phyloP scores from a whole-genome alignment of 1,140 invertebrate species.

The Solenopsis fugax region DNA sequence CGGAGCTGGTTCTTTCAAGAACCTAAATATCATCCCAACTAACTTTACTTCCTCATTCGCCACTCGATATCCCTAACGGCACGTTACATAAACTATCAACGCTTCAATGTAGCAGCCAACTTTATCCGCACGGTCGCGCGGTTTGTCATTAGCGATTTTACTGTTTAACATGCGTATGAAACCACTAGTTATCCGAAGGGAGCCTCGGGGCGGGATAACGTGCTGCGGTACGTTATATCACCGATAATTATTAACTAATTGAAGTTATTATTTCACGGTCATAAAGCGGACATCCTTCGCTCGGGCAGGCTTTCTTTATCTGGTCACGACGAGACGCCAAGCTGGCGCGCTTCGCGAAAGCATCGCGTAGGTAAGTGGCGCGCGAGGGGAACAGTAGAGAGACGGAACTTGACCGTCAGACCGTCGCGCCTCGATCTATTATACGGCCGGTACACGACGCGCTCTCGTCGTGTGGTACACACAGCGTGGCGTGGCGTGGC shows the following conservation, averaged over 20 bases:
- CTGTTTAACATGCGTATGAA: slow-evolving; percentile 60
- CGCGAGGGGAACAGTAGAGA: background rate
- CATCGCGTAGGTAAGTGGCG: no score
- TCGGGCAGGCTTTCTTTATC: background rate
- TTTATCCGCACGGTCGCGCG: slow-evolving; percentile 24
- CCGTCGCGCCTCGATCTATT: slow-evolving; percentile 60
- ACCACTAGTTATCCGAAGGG: slow-evolving; percentile 3
- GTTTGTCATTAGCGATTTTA: slow-evolving; percentile 77
- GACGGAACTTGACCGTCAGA: slow-evolving; percentile 38
- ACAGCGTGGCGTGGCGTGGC: background rate
- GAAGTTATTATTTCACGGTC: slow-evolving; percentile 64
- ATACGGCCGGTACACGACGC: slow-evolving; percentile 33
- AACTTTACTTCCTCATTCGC: slow-evolving; percentile 8
- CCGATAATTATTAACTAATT: slow-evolving; percentile 67
- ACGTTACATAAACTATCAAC: slow-evolving; percentile 1
- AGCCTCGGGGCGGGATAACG: background rate
- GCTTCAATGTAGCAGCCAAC: background rate
- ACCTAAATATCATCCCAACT: slow-evolving; percentile 8
- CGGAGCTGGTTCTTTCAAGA: background rate
- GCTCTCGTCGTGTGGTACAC: slow-evolving; percentile 23
- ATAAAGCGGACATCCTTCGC: slow-evolving; percentile 34
- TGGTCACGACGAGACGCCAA: slow-evolving; percentile 3
- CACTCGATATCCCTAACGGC: background rate
- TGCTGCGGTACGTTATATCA: slow-evolving; percentile 3
- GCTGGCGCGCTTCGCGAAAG: background rate